These are phyloP conservation scores for Lerema accius DNA, from an alignment of 1,140 invertebrate genomes.

Conservation along the genomic window DNA sequence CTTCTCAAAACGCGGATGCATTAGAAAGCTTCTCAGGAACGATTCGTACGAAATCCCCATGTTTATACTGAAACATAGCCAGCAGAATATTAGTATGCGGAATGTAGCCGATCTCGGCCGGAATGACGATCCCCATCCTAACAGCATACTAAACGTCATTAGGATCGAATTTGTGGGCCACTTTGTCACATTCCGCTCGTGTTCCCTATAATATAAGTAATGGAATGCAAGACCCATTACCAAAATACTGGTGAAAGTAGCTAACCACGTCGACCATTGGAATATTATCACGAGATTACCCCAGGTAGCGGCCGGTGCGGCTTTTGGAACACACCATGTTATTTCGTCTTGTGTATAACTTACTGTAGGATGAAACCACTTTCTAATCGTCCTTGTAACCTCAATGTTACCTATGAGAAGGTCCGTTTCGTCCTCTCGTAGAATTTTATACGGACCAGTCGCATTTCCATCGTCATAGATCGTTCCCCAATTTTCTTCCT, in stretches of 20 bases:
- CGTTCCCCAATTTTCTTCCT: constrained; percentile 72
- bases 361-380: constrained; percentile 74
- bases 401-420: constrained; percentile 78
- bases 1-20: constrained; percentile 78
- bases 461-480: constrained; percentile 64
- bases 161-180: constrained; percentile 78
- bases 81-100: constrained; percentile 72
- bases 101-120: constrained; percentile 71
- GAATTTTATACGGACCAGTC: constrained; percentile 60
- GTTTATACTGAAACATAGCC: constrained; percentile 79
- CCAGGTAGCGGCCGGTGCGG: constrained; percentile 70
- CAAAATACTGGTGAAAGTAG: constrained; percentile 63
- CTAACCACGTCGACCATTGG: constrained; percentile 75
- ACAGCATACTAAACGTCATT: constrained; percentile 78
- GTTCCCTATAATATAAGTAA: constrained; percentile 69
- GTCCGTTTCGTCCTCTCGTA: constrained; percentile 68
- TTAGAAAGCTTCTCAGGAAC: constrained; percentile 78
- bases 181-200: constrained; percentile 58
- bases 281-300: constrained; percentile 78
- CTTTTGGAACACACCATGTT: constrained; percentile 77
- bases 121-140: constrained; percentile 76
- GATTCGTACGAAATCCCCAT: constrained; percentile 80
- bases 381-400: constrained; percentile 71
- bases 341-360: constrained; percentile 80
- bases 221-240: constrained; percentile 72